Evolutionary conservation across 2,113 vertebrate species (phyloP), one percentile per base, ranked within the genome.

Genomic region (Maccullochella peelii): DNA sequence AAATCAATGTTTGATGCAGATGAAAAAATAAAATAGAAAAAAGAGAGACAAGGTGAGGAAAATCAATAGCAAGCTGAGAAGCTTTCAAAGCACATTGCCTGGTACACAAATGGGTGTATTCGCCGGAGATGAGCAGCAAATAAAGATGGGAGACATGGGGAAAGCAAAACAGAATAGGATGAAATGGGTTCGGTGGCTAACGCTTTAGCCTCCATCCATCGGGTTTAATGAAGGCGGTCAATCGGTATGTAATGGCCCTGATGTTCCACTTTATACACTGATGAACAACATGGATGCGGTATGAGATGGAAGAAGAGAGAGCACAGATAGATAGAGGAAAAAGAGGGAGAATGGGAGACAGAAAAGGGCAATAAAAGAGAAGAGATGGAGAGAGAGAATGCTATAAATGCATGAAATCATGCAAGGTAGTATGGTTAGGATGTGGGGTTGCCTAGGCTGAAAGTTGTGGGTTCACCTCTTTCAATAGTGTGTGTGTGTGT

Each of bases 31-130:
- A 72, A 91, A 73, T 25, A 27, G 18, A 55, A 77, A 76, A 89
- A 59, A 79, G 7, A 68, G 40, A 68, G 40, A 72, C 2, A 50
- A 86, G 84, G 83, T 78, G 73, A 69, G 11, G 77, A 74, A 88
- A 94, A 92, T 93, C 84, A 71, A 94, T 89, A 88, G 85, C 54
- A 33, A 85, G 77, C 90, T 88, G 86, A 89, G 91, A 87, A 88
- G 80, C 83, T 74, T 87, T 90, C 69, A 86, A 72, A 87, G 80
- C 85, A 84, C 67, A 79, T 38, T 52, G 86, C 74, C 79, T 80
- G 77, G 79, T 78, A 66, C 83, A 86, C 82, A 91, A 90, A 93
- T 87, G 86, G 84, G 55, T 62, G 91, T 72, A 61, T 88, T 84
- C 85, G 75, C 66, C 57, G 44, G 84, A 86, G 84, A 93, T 93